phyloP scores from a whole-genome alignment of 2,797 vertebrate genomes.

The Pseudotriccus pelzelni region DNA sequence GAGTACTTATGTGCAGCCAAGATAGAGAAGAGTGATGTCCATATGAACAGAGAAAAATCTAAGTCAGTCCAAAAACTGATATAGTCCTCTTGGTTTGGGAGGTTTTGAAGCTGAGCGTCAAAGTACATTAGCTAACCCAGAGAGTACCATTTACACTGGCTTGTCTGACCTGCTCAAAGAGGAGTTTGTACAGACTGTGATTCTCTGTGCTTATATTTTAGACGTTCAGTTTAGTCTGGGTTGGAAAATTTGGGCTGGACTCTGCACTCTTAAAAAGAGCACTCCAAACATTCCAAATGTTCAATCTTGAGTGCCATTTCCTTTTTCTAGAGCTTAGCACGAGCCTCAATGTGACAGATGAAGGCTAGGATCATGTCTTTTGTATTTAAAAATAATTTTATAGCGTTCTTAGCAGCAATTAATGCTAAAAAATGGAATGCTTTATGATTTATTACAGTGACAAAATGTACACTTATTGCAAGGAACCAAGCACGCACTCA shows the following conservation, averaged over 20 bases:
- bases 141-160: neutral
- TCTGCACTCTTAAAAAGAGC: neutral
- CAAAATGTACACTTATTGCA: fast-evolving
- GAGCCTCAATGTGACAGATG: neutral
- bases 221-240: slow-evolving; percentile 6
- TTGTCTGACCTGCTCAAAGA: neutral
- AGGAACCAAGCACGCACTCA: neutral
- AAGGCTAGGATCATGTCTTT: neutral
- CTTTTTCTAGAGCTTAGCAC: neutral
- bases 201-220: slow-evolving; percentile 31
- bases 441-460: neutral
- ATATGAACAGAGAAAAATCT: neutral
- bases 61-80: neutral
- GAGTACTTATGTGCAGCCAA: neutral
- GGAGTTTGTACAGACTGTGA: neutral
- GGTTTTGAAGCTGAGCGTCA: neutral
- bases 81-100: neutral
- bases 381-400: neutral
- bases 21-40: neutral
- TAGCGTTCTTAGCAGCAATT: neutral
- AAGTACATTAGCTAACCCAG: neutral
- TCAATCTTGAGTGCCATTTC: neutral
- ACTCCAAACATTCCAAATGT: neutral
- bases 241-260: neutral
- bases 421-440: neutral